Conservation (phyloP, 2,113 vertebrate species). For the Trochalopteron elliotii region DNA sequence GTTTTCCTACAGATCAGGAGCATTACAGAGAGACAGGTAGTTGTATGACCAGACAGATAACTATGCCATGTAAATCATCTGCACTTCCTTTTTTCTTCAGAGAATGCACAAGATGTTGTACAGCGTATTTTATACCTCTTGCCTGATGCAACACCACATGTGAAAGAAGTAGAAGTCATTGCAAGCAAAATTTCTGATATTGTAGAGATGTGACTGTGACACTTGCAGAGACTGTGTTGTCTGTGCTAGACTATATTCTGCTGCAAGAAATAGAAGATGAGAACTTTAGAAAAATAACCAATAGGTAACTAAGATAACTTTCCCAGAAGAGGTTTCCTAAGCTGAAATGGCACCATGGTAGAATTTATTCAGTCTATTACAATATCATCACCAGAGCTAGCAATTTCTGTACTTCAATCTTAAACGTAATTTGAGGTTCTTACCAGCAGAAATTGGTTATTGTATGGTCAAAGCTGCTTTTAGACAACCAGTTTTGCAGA, state of each 20-base stretch:
- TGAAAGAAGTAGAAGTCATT: constrained; percentile 63
- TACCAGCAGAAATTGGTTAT: neutral
- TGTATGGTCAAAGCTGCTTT: neutral
- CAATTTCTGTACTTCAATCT: neutral
- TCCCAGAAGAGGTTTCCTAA: neutral
- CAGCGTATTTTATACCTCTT: constrained; percentile 69
- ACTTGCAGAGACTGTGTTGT: constrained; percentile 41
- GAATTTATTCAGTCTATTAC: neutral
- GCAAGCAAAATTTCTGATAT: constrained; percentile 62
- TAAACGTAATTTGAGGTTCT: neutral
- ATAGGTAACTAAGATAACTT: constrained; percentile 55
- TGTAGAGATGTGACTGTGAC: constrained; percentile 28
- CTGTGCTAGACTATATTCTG: constrained; percentile 49
- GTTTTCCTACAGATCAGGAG: neutral
- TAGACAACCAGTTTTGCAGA: neutral
- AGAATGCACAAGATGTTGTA: constrained; percentile 64
- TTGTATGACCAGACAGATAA: neutral
- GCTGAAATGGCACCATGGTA: neutral
- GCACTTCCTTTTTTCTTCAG: constrained; percentile 10
- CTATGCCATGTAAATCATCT: neutral
- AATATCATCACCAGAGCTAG: neutral
- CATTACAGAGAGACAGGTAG: neutral
- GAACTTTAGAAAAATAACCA: constrained; percentile 29
- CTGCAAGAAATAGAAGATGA: constrained; percentile 10
- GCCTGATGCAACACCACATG: neutral